These are phyloP conservation scores for Peromyscus aztecus DNA, from an alignment of 2,797 vertebrate genomes.

Conservation along the genomic window DNA sequence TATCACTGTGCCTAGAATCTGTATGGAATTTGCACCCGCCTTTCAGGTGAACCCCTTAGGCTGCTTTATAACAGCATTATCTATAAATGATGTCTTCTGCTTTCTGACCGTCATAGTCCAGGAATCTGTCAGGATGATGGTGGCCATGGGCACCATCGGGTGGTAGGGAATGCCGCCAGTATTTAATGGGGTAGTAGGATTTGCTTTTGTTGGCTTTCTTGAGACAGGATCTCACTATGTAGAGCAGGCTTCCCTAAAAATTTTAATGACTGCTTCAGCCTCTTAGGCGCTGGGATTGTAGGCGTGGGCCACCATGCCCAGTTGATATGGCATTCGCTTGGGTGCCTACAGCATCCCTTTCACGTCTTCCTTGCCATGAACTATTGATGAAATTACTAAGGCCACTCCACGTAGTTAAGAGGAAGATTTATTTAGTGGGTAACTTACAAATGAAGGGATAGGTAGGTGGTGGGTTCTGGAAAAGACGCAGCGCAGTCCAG, in stretches of 20 bases:
- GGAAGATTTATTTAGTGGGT: no score
- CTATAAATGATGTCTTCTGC: not conserved
- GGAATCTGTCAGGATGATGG: not conserved
- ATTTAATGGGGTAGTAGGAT: not conserved
- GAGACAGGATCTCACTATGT: not conserved
- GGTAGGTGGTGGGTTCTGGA: no score
- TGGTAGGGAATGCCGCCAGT: not conserved
- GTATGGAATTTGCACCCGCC: not conserved
- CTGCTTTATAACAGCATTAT: not conserved
- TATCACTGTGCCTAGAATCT: not conserved
- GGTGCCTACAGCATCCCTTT: not conserved
- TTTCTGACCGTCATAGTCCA: not conserved
- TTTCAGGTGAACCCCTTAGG: not conserved
- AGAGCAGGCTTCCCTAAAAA: not conserved
- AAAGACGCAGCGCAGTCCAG: no score
- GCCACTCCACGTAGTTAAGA: no score
- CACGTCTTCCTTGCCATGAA: not conserved
- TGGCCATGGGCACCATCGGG: not conserved
- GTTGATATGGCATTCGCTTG: not conserved
- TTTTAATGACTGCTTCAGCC: not conserved
- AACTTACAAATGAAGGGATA: no score
- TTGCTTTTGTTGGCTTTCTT: not conserved
- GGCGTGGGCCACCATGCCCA: not conserved
- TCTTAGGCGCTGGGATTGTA: not conserved
- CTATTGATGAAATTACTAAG: no score